Conservation (phyloP, 2,113 vertebrate genomes). For the Ibidorhyncha struthersii region DNA sequence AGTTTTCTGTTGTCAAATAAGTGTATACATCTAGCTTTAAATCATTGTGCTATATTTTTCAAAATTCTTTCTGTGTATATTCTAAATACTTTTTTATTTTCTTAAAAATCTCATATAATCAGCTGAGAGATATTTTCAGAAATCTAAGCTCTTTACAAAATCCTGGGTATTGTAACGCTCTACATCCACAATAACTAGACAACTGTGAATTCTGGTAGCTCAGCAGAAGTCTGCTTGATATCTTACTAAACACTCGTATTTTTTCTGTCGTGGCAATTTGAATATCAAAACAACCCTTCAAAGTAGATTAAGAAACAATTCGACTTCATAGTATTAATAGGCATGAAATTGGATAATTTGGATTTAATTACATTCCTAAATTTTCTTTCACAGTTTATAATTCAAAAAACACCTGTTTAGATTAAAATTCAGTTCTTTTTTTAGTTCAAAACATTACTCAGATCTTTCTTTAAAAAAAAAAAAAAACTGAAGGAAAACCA, state of each 20-base stretch:
- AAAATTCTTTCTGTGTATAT: background rate
- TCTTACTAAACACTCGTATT: conserved; percentile 35
- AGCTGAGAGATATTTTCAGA: background rate
- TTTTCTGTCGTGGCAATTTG: conserved; percentile 45
- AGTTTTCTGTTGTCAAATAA: background rate
- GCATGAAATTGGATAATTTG: conserved; percentile 74
- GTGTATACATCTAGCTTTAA: background rate
- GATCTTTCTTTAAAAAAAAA: background rate
- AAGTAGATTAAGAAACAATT: conserved; percentile 71
- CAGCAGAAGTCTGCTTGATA: conserved; percentile 42
- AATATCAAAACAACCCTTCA: conserved; percentile 69
- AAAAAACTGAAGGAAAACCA: background rate
- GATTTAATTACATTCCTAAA: conserved; percentile 64
- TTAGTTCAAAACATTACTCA: background rate
- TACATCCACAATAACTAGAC: background rate
- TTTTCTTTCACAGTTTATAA: conserved; percentile 55
- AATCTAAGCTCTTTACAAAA: background rate
- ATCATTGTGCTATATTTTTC: background rate
- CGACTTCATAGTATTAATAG: conserved; percentile 51
- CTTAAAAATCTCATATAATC: background rate
- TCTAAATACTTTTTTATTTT: background rate
- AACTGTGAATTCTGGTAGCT: background rate
- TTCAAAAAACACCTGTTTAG: conserved; percentile 53
- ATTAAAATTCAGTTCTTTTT: conserved; percentile 37
- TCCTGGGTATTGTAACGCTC: background rate